phyloP scores from a whole-genome alignment of 2,797 vertebrate species.

The Microcaecilia unicolor region DNA sequence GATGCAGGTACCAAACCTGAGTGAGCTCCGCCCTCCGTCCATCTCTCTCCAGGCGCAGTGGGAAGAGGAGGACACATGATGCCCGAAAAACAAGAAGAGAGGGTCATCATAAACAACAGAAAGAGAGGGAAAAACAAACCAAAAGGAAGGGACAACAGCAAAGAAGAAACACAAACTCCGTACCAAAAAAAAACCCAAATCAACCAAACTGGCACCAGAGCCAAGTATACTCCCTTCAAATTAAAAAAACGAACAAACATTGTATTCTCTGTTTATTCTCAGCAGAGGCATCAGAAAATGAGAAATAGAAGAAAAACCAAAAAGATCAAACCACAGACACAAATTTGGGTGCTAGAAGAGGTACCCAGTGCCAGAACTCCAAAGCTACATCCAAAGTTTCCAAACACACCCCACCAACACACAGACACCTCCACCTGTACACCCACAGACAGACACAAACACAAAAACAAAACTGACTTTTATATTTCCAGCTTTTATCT shows the following conservation, averaged over 20 bases:
- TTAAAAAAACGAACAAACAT: too few relatives aligned
- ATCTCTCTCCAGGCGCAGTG: slow-evolving; percentile 23
- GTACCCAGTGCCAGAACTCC: too few relatives aligned
- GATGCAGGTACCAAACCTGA: slow-evolving; percentile 65
- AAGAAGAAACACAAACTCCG: too few relatives aligned
- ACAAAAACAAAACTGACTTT: slow-evolving; percentile 46
- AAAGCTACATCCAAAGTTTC: too few relatives aligned
- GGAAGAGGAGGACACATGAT: slow-evolving; percentile 41
- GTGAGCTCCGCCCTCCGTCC: slow-evolving; percentile 37
- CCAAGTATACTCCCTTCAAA: too few relatives aligned
- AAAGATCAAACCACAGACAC: slow-evolving; percentile 7
- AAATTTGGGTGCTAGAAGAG: not conserved
- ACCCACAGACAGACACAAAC: not conserved
- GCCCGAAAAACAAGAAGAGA: slow-evolving; percentile 38
- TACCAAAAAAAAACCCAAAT: too few relatives aligned
- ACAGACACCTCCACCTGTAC: slow-evolving; percentile 22
- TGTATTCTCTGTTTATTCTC: too few relatives aligned
- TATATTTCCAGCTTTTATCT: slow-evolving; percentile 35
- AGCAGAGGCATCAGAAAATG: too few relatives aligned
- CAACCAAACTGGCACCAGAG: too few relatives aligned
- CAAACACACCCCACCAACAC: slow-evolving; percentile 18
- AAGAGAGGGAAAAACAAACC: slow-evolving; percentile 21
- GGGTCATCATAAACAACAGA: slow-evolving; percentile 31
- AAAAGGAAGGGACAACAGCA: slow-evolving; percentile 36
- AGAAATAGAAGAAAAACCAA: too few relatives aligned